A percentile compares a stretch with the other conserved stretches of the same genome.
Evolutionary conservation across 2,113 vertebrate genomes (phyloP).

Genomic region (Lucifuga dentata): DNA sequence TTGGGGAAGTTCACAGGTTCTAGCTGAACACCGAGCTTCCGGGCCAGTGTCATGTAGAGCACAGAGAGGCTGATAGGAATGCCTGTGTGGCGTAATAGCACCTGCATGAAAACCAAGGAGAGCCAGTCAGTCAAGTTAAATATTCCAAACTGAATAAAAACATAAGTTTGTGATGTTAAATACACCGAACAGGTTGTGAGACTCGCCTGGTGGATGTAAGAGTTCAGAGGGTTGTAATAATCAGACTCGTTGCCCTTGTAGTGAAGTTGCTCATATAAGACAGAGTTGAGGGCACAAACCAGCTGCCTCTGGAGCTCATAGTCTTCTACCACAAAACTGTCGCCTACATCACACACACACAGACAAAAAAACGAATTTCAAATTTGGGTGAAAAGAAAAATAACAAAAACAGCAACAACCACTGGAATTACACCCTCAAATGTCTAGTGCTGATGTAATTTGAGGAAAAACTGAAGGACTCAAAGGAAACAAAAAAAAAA

Average conservation of each 20-base stretch:
- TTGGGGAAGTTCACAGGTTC: slow-evolving; percentile 98
- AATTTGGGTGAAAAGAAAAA: background rate
- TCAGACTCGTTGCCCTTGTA: slow-evolving; percentile 96
- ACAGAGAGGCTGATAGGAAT: slow-evolving; percentile 98
- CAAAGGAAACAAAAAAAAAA: too few species aligned
- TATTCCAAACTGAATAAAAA: background rate
- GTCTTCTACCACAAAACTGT: slow-evolving; percentile 84
- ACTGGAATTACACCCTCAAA: background rate
- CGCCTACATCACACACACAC: slow-evolving; percentile 62
- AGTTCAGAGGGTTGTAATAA: slow-evolving; percentile 97
- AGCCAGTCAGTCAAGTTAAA: background rate
- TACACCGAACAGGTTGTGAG: too few species aligned
- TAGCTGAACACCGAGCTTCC: slow-evolving; percentile 89
- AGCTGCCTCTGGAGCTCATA: slow-evolving; percentile 93
- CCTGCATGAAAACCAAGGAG: slow-evolving; percentile 77
- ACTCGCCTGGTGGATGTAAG: slow-evolving; percentile 95
- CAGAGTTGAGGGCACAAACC: slow-evolving; percentile 91
- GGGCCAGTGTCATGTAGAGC: slow-evolving; percentile 93
- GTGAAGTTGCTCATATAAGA: slow-evolving; percentile 94
- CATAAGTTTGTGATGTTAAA: background rate
- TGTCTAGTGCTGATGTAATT: background rate
- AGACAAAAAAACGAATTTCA: slow-evolving; percentile 1
- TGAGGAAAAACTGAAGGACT: background rate
- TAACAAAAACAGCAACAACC: too few species aligned
- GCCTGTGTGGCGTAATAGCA: slow-evolving; percentile 91